Evolutionary conservation across 2,797 vertebrate species (phyloP), one percentile per base, ranked within the genome.

Genomic region (Characodon lateralis): DNA sequence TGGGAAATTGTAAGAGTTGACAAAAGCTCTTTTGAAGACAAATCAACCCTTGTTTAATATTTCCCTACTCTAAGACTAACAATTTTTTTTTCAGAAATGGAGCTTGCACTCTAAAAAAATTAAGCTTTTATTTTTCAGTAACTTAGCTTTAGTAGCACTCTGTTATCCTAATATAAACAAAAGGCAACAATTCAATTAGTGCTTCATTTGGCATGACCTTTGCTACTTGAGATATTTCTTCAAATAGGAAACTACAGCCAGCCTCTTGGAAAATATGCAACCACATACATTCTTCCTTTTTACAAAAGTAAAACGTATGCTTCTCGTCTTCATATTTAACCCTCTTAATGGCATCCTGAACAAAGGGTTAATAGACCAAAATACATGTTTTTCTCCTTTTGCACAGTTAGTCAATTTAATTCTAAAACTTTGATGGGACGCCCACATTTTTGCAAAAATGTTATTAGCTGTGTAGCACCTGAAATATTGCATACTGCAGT

Each of bases 1-100:
- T 89, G 91, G 92, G 93, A 94, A 94, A 92, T 84, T 80, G 84
- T 80, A 88, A 91, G 86, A 87, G 87, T 93, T 88, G 86, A 93
- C 93, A 94, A 93, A 91, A 93, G 82, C 78, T 78, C 84, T 93
- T 94, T 94, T 94, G 91, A 94, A 94, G 92, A 91, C 89, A 93
- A 91, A 91, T 92, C 90, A 90, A 93, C 92, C 90, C 91, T 94
- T 95, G 89, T 95, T 94, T 94, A 94, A 69, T 6, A n/a, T 46
- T 46, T 69, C 41, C 13, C 66, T 69, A 46, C 66, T 46, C 24
- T 35, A 43, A 46, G 35, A 35, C 35, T 35, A 66, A n/a, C 12
- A 14, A 26, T 6, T 68, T 41, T 46, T 41, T 89, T 86, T 89
- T 86, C 85, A 84, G 83, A 80, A 68, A 68, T 43, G 78, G 73